These are phyloP conservation scores for Carduelis carduelis DNA, from an alignment of 2,797 vertebrate species.

Conservation along the genomic window DNA sequence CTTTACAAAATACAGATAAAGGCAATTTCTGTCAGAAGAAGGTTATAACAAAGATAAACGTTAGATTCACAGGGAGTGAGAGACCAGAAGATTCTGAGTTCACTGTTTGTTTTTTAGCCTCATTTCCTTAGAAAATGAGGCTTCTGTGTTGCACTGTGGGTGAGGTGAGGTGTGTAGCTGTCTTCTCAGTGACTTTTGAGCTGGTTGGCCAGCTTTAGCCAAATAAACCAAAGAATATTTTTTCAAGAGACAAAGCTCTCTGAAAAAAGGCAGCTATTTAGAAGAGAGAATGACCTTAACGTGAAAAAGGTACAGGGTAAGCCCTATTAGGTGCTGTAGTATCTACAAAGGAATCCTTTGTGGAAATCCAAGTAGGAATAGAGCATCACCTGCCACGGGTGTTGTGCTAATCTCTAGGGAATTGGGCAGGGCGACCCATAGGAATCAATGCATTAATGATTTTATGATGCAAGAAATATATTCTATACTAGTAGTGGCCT, in stretches of 20 bases:
- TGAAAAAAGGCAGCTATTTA: neutral
- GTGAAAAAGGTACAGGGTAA: neutral
- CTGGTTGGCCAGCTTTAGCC: neutral
- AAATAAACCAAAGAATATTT: neutral
- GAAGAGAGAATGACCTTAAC: neutral
- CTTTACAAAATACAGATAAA: conserved; percentile 54
- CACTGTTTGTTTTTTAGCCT: neutral
- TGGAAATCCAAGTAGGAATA: neutral
- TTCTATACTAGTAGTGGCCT: neutral
- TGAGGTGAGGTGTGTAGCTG: neutral
- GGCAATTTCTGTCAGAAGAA: conserved; percentile 43
- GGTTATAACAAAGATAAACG: conserved; percentile 17
- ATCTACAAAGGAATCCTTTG: neutral
- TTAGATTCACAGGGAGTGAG: neutral
- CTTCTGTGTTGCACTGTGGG: neutral
- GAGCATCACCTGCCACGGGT: neutral
- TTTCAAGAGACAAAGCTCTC: neutral
- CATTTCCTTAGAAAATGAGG: conserved; percentile 4
- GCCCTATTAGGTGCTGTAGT: neutral
- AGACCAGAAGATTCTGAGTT: neutral
- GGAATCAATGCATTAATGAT: neutral
- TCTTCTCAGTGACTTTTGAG: neutral
- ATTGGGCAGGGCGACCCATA: neutral
- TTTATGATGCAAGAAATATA: neutral
- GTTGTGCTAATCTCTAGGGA: neutral